phyloP scores from a whole-genome alignment of 2,113 vertebrate genomes.

The Holacanthus passer region DNA sequence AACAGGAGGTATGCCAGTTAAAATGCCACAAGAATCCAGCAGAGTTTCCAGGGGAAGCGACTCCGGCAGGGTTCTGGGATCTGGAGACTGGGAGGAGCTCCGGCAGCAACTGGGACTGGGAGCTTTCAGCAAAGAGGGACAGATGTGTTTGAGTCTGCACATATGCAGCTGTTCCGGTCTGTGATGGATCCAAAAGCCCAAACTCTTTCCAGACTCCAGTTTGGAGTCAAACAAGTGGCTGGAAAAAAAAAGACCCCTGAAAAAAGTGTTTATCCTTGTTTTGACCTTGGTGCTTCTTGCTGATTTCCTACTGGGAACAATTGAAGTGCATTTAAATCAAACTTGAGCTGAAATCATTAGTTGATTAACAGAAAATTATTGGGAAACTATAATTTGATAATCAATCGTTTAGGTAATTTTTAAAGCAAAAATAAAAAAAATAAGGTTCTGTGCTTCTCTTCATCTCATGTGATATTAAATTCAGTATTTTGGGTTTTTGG shows the following conservation, averaged over 20 bases:
- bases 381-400: neutral
- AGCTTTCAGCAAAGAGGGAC: slow-evolving; percentile 8
- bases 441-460: neutral
- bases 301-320: neutral
- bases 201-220: slow-evolving; percentile 39
- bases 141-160: slow-evolving; percentile 44
- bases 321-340: neutral
- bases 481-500: neutral
- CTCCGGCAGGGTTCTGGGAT: slow-evolving; percentile 28
- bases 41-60: slow-evolving; percentile 64
- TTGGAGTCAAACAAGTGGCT: slow-evolving; percentile 4
- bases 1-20: slow-evolving; percentile 67
- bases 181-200: neutral
- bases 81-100: slow-evolving; percentile 64
- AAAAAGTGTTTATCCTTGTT: neutral
- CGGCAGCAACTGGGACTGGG: slow-evolving; percentile 12
- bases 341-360: neutral
- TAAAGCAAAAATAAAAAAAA: neutral
- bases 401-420: neutral
- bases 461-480: neutral
- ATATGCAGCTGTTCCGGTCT: slow-evolving; percentile 37
- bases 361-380: neutral
- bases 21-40: slow-evolving; percentile 76
- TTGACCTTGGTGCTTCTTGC: neutral
- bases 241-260: slow-evolving; percentile 11